Percentiles rank a stretch among this genome's conserved stretches.
Evolutionary conservation across 2,113 vertebrate species (phyloP).

Genomic region (Marmota monax): DNA sequence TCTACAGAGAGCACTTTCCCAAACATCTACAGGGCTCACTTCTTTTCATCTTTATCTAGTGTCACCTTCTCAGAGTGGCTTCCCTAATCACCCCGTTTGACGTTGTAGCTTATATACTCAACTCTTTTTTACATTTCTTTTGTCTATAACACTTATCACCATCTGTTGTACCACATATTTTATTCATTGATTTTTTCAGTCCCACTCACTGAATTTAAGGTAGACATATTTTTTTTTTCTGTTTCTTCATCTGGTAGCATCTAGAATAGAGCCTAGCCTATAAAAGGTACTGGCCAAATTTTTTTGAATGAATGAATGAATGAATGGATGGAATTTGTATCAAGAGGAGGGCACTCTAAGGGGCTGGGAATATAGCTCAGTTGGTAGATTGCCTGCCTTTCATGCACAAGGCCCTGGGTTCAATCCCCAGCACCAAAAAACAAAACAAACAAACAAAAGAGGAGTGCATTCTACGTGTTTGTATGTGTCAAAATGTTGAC

Average conservation of each 20-base stretch:
- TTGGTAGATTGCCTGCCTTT: too few relatives aligned
- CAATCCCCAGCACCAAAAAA: too few relatives aligned
- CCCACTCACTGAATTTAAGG: neutral
- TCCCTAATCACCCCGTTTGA: neutral
- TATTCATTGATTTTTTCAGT: neutral
- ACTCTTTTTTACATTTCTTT: neutral
- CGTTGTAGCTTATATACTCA: neutral
- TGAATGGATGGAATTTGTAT: neutral
- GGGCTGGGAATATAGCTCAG: too few relatives aligned
- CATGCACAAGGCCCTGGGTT: too few relatives aligned
- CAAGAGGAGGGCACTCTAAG: neutral
- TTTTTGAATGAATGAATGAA: slow-evolving; percentile 29
- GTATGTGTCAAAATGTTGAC: neutral
- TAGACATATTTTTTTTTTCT: neutral
- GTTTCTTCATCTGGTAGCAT: neutral
- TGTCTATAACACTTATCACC: neutral
- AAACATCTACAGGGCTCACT: neutral
- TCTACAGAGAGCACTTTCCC: neutral
- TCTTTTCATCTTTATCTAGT: neutral
- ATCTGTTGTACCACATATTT: neutral
- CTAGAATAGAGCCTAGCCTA: neutral
- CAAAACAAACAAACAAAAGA: neutral
- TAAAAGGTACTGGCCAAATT: neutral
- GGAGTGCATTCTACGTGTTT: neutral
- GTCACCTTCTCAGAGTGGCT: neutral